A percentile compares a stretch with the other conserved stretches of the same genome.
phyloP scores from a whole-genome alignment of 2,113 vertebrate species.

The Triplophysa dalaica region DNA sequence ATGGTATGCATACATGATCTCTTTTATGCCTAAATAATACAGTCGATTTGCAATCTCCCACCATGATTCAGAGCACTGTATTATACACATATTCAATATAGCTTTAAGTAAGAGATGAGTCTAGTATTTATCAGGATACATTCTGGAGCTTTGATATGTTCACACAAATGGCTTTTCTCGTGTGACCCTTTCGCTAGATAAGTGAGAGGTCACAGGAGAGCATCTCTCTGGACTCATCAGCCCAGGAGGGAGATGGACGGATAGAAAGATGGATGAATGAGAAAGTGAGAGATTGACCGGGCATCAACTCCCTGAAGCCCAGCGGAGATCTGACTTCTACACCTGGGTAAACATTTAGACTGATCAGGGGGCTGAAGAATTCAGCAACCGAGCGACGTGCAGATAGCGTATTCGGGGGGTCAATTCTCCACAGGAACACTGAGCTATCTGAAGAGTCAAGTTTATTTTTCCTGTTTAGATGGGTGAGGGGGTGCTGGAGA shows the following conservation, averaged over 20 bases:
- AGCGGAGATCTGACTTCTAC: conserved; percentile 42
- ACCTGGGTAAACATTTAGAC: conserved; percentile 61
- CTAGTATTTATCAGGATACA: background rate
- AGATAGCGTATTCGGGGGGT: conserved; percentile 52
- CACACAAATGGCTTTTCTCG: conserved; percentile 29
- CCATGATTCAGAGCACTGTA: too few species aligned
- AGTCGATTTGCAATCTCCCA: too few species aligned
- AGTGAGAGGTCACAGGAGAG: conserved; percentile 43
- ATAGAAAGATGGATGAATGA: conserved; percentile 41
- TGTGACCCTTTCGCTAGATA: conserved; percentile 42
- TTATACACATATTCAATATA: background rate
- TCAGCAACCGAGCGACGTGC: conserved; percentile 19
- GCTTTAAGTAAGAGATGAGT: background rate
- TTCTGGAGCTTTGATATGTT: conserved; percentile 19
- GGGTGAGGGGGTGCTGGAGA: conserved; percentile 36
- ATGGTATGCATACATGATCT: background rate
- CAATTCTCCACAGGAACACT: conserved; percentile 62
- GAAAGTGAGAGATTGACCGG: conserved; percentile 25
- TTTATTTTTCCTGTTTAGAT: conserved; percentile 72
- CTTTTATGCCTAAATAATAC: too few species aligned
- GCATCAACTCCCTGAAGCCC: conserved; percentile 29
- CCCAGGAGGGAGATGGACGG: conserved; percentile 33
- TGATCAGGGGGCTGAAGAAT: conserved; percentile 47
- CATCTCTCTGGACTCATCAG: conserved; percentile 35
- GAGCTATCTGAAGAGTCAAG: conserved; percentile 66